A percentile compares a stretch with the other conserved stretches of the same genome.
Conservation (phyloP, 2,888 invertebrate species). For the Aricia artaxerxes region DNA sequence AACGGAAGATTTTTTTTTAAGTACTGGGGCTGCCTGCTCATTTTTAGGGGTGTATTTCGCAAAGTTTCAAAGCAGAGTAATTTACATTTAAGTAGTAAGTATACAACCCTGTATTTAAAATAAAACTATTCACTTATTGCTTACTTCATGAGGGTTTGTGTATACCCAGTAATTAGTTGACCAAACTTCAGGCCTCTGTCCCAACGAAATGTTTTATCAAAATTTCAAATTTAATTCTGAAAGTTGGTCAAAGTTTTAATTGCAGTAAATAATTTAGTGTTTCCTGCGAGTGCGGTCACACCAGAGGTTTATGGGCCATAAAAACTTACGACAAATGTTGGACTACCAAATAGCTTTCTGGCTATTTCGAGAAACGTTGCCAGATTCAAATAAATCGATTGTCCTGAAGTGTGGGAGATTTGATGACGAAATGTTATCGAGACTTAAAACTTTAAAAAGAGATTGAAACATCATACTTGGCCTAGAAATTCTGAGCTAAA, state of each 20-base stretch:
- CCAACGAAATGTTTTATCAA: constrained; percentile 18
- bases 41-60: not conserved
- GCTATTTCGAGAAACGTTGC: constrained; percentile 27
- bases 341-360: constrained; percentile 33
- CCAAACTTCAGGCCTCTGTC: not conserved
- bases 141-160: not conserved
- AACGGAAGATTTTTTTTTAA: no score
- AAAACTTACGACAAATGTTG: constrained; percentile 40
- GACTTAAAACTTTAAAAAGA: no score
- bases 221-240: constrained; percentile 15
- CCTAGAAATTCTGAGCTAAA: no score
- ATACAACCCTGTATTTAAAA: not conserved
- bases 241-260: constrained; percentile 16
- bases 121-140: not conserved
- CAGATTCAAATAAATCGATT: not conserved
- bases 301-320: constrained; percentile 38
- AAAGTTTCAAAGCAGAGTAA: not conserved
- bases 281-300: constrained; percentile 6
- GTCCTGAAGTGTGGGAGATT: not conserved
- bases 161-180: not conserved
- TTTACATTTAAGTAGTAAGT: not conserved
- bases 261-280: constrained; percentile 8
- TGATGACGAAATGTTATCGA: no score
- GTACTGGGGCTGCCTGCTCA: not conserved
- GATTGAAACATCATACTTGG: no score